Base-by-base conservation (phyloP, 2,888 invertebrate species). In the Leptopilina myrica region DNA sequence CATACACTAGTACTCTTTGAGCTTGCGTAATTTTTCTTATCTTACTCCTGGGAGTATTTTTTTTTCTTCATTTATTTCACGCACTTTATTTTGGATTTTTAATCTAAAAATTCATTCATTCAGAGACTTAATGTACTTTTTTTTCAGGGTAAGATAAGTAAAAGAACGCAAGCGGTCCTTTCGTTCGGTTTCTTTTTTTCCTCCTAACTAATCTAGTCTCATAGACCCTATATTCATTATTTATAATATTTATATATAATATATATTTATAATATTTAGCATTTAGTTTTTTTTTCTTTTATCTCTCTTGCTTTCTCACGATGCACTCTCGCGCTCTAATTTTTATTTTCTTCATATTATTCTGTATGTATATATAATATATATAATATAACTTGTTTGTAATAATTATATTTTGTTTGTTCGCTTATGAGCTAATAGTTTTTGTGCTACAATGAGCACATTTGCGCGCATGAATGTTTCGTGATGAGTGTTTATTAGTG, bases 391-490 rank as follows among this genome's bases (percentile, higher is more conserved):
- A 90, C 90, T 85, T 90, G 90, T 91, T 90, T 91, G 89, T 89
- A 90, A 91, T 91, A 90, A 90, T 91, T 89, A 90, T 91, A 90
- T 91, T 91, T 91, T 91, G 89, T 91, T 91, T 91, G 89, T 91
- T 87, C 87, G 88, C 91, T 91, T 91, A 91, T 86, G 88, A 88
- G 87, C 90, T 91, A 91, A 91, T 91, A 91, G 91, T 91, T 91
- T 89, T 89, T 89, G 91, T 91, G 91, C 91, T 90, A 89, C 88
- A 86, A 87, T 85, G 89, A 91, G 91, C 91, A 91, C 91, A 90
- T 86, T 86, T 89, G 87, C 89, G 90, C 90, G 89, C 89, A 87
- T 84, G 78, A 81, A 84, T 85, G 84, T 84, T 84, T 84, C 84
- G 84, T 84, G 83, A 82, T 82, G 79, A 84, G 83, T 85, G 82